Base-by-base conservation (phyloP, 2,113 vertebrate genomes). In the Leptodactylus fuscus region DNA sequence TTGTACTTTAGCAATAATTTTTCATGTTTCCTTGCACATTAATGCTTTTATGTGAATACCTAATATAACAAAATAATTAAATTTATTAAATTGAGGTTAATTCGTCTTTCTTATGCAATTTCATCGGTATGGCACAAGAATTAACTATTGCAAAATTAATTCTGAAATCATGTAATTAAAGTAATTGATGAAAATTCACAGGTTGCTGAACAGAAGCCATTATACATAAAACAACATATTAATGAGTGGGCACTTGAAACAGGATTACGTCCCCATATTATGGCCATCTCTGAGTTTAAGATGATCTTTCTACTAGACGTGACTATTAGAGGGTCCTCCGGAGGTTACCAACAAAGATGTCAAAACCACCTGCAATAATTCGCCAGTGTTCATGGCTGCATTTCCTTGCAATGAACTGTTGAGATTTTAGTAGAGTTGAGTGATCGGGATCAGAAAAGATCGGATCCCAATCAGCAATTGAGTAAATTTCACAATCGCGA, bases 61-160 rank as follows among this genome's bases (percentile, higher is more conserved):
- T 79, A 79, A 58, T 79, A 79, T 58, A 79, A 79, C 76, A 58
- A 79, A 79, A 79, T 79, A 79, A 79, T 79, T 79, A 60, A 79
- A 60, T 79, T 79, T 60, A 79, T 79, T 79, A 58, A 79, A 58
- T 79, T 79, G 51, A 79, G 76, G 76, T 79, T 79, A 79, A 79
- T 79, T 79, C 16, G 53, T 79, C 53, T 79, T 60, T 58, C 76
- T 27, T 41, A 79, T 79, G 51, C 51, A 79, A 60, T 58, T 79
- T 79, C 76, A 55, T 78, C 32, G 38, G 75, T 58, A 55, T 55
- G 36, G 29, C 34, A 79, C 20, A 79, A 79, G 51, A 79, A 58
- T 58, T 38, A 79, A 79, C 76, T 79, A 60, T 79, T 79, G 76
- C 53, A 60, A 38, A 79, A 79, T 79, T 79, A 79, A 60, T 79